Base-by-base conservation (phyloP, 2,113 vertebrate species). In the Leucoraja erinaceus region DNA sequence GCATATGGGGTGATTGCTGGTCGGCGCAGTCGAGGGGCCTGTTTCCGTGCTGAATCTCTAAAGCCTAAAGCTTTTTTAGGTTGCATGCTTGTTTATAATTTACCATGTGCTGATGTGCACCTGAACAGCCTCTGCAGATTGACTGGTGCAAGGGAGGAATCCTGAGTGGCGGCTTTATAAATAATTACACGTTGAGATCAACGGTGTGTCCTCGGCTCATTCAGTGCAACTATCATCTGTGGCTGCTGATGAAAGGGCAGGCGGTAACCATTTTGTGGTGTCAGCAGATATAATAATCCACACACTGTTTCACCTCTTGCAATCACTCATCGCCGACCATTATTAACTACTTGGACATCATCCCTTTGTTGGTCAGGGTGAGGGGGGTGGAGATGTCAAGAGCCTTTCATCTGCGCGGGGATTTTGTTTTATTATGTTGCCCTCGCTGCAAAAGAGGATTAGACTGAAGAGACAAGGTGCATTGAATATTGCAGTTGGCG, bases 211-310 rank as follows among this genome's bases (percentile, higher is more conserved):
- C 12, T 31, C 83, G 31, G 59, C 12, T 61, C 16, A 59, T 56
- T 31, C 59, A 88, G 83, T 88, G 9, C 16, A 63, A 63, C 83
- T 63, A 16, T 88, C 83, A 61, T 63, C 59, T 88, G 83, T 88
- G n/a, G 6, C 20, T 31, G 59, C 28, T 88, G 59, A 88, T 88
- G 83, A 88, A 88, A 31, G 83, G 59, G 63, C 83, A 88, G 59
- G n/a, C 22, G 63, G 83, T 28, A 63, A 63, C 83, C 61, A 88
- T 88, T 59, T 59, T 63, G 59, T n/a, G 61, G 59, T 88, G 83
- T 88, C 83, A 88, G 83, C 83, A 88, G 83, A 88, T 88, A 61
- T 88, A n/a, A 63, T 88, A 63, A 88, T 63, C 28, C 83, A 31
- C 12, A 63, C 28, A 63, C 28, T 33, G 14, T 88, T 88, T 88